Percentiles rank a stretch among this genome's conserved stretches.
Evolutionary conservation across 2,888 invertebrate species (phyloP).

Genomic region (Dryomyza anilis): DNA sequence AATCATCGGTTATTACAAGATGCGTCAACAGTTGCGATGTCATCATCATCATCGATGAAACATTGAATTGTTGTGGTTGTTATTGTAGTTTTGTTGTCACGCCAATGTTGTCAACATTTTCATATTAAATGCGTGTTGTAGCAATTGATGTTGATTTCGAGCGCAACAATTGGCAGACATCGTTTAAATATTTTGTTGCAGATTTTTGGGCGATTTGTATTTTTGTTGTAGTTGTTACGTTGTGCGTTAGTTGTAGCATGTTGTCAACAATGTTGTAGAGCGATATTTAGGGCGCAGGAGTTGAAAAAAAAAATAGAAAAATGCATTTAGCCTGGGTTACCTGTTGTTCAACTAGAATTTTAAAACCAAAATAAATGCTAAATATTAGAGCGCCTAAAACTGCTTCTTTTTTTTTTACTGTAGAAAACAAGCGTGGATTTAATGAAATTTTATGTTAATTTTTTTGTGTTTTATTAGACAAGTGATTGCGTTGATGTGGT

Average conservation of each 20-base stretch:
- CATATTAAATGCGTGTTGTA: neutral
- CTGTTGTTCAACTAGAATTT: too few species aligned
- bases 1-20: constrained; percentile 60
- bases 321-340: too few species aligned
- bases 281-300: neutral
- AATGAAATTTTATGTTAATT: neutral
- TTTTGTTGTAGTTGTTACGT: constrained; percentile 24
- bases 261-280: neutral
- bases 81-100: constrained; percentile 36
- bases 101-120: constrained; percentile 25
- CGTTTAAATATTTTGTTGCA: too few species aligned
- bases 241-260: constrained; percentile 8
- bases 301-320: constrained; percentile 1
- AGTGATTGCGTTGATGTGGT: neutral
- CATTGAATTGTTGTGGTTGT: constrained; percentile 39
- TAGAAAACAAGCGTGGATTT: too few species aligned
- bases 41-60: constrained; percentile 55
- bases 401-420: too few species aligned
- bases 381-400: too few species aligned
- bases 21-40: constrained; percentile 60
- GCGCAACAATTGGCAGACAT: too few species aligned
- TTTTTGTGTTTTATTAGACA: neutral
- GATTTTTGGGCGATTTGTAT: too few species aligned
- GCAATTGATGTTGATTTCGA: constrained; percentile 26
- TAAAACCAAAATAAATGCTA: too few species aligned